Evolutionary conservation across 2,797 vertebrate genomes (phyloP).

Genomic region (Siniperca undulata): DNA sequence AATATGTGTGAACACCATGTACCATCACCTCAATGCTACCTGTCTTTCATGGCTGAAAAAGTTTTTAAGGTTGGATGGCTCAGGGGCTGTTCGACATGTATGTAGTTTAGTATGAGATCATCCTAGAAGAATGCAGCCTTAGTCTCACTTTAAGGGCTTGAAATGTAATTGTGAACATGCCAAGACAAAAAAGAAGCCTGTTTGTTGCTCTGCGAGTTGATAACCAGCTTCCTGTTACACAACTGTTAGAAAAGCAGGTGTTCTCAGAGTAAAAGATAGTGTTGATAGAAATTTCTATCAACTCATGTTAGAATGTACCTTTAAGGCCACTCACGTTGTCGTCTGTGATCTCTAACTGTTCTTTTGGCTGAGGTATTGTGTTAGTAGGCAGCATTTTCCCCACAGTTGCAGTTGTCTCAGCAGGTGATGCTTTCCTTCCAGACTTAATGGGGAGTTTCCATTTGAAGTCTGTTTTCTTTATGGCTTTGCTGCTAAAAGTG

Average conservation of each 20-base stretch:
- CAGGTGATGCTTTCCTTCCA: slow-evolving; percentile 74
- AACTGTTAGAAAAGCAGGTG: slow-evolving; percentile 61
- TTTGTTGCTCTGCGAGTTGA: neutral
- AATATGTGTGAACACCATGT: neutral
- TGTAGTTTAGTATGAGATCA: slow-evolving; percentile 9
- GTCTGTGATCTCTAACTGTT: slow-evolving; percentile 13
- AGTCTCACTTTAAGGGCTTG: neutral
- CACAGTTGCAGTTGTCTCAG: slow-evolving; percentile 73
- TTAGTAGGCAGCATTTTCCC: slow-evolving; percentile 69
- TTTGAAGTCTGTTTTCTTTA: slow-evolving; percentile 82
- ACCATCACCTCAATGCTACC: neutral
- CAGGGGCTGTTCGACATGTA: neutral
- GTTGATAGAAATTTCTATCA: slow-evolving; percentile 23
- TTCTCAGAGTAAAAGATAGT: slow-evolving; percentile 37
- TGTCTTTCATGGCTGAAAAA: neutral
- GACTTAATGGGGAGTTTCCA: slow-evolving; percentile 79
- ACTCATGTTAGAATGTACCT: slow-evolving; percentile 5
- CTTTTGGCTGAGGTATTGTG: slow-evolving; percentile 55
- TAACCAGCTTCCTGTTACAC: neutral
- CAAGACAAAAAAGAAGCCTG: slow-evolving; percentile 15
- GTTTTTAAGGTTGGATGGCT: neutral
- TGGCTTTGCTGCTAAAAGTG: slow-evolving; percentile 59
- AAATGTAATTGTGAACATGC: slow-evolving; percentile 25
- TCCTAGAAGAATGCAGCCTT: slow-evolving; percentile 10
- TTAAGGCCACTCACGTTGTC: neutral